Percentiles rank a stretch among this genome's conserved stretches.
Evolutionary conservation across 2,797 vertebrate species (phyloP).

Genomic region (Danio kyathit): DNA sequence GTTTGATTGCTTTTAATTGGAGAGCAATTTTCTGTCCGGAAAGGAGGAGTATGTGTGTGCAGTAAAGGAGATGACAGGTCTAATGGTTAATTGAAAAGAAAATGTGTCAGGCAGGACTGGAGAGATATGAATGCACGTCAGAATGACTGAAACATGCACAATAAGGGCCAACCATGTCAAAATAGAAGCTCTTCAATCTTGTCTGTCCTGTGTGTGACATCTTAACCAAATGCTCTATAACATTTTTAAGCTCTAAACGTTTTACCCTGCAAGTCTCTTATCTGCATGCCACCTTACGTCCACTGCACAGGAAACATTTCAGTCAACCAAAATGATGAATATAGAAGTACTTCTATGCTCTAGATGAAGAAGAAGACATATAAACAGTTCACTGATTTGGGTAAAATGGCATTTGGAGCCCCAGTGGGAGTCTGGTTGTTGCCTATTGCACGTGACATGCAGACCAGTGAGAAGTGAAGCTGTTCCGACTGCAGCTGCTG

Average conservation of each 20-base stretch:
- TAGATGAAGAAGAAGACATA: constrained; percentile 16
- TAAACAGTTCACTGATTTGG: constrained; percentile 6
- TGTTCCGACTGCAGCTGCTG: constrained; percentile 45
- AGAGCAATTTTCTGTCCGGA: constrained; percentile 77
- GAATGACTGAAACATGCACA: constrained; percentile 71
- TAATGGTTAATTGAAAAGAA: constrained; percentile 70
- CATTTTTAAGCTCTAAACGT: not conserved
- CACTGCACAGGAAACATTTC: not conserved
- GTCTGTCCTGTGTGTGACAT: constrained; percentile 17
- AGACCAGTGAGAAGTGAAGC: constrained; percentile 51
- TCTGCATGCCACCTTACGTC: not conserved
- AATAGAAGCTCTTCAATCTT: constrained; percentile 50
- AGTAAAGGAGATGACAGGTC: constrained; percentile 73
- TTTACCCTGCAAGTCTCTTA: constrained; percentile 18
- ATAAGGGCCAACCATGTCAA: constrained; percentile 61
- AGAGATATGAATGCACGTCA: constrained; percentile 78
- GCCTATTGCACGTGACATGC: constrained; percentile 33
- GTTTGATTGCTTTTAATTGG: constrained; percentile 83
- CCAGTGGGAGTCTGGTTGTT: constrained; percentile 36
- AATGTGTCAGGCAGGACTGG: constrained; percentile 68
- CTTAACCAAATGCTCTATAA: constrained; percentile 24
- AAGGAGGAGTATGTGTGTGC: constrained; percentile 53
- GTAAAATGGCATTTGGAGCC: constrained; percentile 34
- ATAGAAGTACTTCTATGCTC: constrained; percentile 27
- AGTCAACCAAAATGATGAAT: constrained; percentile 4